phyloP scores from a whole-genome alignment of 2,888 invertebrate genomes.

The Epinotia bilunana region DNA sequence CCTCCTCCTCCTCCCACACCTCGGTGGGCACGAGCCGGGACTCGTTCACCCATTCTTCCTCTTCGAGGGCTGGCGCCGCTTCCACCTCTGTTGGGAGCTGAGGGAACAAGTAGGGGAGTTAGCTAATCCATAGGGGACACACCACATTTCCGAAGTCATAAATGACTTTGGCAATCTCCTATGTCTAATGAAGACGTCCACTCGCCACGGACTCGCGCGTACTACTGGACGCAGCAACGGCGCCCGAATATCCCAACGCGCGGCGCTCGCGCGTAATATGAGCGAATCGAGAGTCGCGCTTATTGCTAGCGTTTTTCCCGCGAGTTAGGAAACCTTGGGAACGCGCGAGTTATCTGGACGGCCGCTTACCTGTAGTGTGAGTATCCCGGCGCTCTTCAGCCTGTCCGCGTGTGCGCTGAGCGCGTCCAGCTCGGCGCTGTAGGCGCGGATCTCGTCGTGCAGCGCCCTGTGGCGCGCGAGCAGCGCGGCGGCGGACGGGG shows the following conservation, averaged over 20 bases:
- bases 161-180: no score
- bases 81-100: constrained; percentile 87
- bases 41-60: constrained; percentile 91
- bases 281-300: no score
- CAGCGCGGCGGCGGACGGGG: constrained; percentile 94
- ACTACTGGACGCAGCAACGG: no score
- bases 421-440: constrained; percentile 92
- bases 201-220: no score
- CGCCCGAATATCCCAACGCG: no score
- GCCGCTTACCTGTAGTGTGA: constrained; percentile 55
- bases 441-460: constrained; percentile 95
- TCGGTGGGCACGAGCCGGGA: constrained; percentile 94
- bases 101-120: not conserved
- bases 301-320: no score
- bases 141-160: no score
- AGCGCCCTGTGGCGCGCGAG: constrained; percentile 94
- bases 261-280: no score
- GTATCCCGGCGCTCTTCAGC: constrained; percentile 90
- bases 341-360: no score
- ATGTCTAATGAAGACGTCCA: no score
- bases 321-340: no score
- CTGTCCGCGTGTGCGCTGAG: constrained; percentile 92
- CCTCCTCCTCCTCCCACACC: constrained; percentile 96
- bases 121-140: no score
- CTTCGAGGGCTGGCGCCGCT: constrained; percentile 79